Evolutionary conservation across 2,888 invertebrate genomes (phyloP).

Genomic region (Pachydiplax longipennis): DNA sequence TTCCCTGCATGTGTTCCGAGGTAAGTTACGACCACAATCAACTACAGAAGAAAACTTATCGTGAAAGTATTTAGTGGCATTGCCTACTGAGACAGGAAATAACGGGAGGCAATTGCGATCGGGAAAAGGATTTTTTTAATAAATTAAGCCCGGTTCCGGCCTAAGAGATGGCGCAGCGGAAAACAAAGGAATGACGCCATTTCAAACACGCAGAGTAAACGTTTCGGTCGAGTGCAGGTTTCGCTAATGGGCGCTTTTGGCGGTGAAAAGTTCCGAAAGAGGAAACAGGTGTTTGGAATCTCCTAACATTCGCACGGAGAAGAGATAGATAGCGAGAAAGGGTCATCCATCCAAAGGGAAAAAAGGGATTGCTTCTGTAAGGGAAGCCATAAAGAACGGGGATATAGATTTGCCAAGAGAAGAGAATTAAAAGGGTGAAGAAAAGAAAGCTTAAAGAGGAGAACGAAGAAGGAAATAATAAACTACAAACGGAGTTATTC

Average conservation of each 20-base stretch:
- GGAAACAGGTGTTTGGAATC: conserved; percentile 26
- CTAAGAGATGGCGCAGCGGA: neutral
- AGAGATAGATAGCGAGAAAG: neutral
- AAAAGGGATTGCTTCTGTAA: neutral
- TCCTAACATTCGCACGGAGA: neutral
- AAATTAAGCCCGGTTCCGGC: neutral
- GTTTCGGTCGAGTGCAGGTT: neutral
- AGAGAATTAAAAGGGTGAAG: neutral
- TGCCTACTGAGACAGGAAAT: neutral
- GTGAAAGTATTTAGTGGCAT: neutral
- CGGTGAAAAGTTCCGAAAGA: neutral
- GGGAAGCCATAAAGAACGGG: neutral
- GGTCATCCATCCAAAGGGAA: neutral
- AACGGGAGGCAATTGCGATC: neutral
- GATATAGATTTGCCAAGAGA: neutral
- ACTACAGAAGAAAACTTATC: too few species aligned
- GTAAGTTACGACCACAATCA: too few species aligned
- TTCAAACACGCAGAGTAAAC: neutral
- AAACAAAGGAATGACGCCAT: neutral
- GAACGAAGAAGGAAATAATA: neutral
- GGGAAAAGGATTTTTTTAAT: neutral
- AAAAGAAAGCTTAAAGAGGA: neutral
- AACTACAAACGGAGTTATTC: too few species aligned
- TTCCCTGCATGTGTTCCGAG: too few species aligned
- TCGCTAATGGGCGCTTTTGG: conserved; percentile 6